Conservation (phyloP, 2,888 invertebrate species). For the Onchidella celtica region DNA sequence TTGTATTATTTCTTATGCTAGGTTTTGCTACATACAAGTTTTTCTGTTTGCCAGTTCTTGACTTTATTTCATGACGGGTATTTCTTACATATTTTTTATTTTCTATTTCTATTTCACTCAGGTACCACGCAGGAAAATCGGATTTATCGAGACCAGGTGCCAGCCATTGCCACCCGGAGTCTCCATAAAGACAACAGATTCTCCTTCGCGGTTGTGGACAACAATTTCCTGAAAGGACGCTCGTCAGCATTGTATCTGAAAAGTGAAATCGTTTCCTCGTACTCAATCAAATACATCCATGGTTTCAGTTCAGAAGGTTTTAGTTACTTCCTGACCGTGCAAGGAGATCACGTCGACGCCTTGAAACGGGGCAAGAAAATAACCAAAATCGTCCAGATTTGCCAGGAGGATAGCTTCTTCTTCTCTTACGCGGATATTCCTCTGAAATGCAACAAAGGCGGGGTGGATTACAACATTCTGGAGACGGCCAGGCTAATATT, state of each 20-base stretch:
- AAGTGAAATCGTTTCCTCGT: slow-evolving; percentile 60
- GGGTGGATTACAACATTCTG: slow-evolving; percentile 88
- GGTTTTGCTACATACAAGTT: too few species aligned
- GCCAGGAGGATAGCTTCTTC: slow-evolving; percentile 96
- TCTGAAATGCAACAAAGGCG: slow-evolving; percentile 88
- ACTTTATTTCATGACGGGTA: too few species aligned
- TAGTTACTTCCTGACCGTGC: slow-evolving; percentile 87
- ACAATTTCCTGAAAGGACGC: slow-evolving; percentile 47
- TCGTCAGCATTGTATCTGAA: slow-evolving; percentile 55
- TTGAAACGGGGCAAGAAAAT: slow-evolving; percentile 79
- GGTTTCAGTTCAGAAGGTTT: slow-evolving; percentile 73
- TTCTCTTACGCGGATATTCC: slow-evolving; percentile 99
- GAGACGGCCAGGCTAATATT: slow-evolving; percentile 96
- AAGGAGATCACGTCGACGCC: slow-evolving; percentile 84
- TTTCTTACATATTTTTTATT: too few species aligned
- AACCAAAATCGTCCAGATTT: slow-evolving; percentile 96
- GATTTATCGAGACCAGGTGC: slow-evolving; percentile 85
- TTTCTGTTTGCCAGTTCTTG: background rate
- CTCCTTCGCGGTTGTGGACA: slow-evolving; percentile 59
- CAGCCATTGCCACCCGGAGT: slow-evolving; percentile 90
- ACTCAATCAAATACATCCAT: slow-evolving; percentile 70
- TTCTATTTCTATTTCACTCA: too few species aligned
- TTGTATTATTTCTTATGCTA: too few species aligned
- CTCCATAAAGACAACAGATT: slow-evolving; percentile 59
- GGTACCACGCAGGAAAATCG: slow-evolving; percentile 60